Evolutionary conservation across 2,113 vertebrate species (phyloP).

Genomic region (Heliornis fulica): DNA sequence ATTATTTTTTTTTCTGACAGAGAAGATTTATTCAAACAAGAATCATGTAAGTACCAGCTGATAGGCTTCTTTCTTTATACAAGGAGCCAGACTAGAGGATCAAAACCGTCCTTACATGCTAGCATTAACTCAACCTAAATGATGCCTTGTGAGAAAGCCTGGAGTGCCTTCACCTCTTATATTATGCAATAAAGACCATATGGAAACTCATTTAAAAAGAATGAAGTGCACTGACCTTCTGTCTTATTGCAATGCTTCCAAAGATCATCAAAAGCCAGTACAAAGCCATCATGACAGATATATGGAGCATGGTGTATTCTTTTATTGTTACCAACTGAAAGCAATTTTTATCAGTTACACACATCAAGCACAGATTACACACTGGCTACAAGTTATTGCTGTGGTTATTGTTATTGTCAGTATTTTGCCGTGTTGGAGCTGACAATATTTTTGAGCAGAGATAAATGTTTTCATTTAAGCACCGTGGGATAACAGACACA

Average conservation of each 20-base stretch:
- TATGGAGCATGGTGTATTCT: slow-evolving; percentile 11
- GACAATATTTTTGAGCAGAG: slow-evolving; percentile 20
- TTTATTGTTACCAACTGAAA: slow-evolving; percentile 34
- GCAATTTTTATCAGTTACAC: slow-evolving; percentile 47
- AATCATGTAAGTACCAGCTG: background rate
- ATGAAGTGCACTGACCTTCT: slow-evolving; percentile 32
- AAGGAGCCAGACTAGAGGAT: background rate
- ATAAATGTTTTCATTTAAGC: slow-evolving; percentile 6
- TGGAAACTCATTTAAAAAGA: slow-evolving; percentile 47
- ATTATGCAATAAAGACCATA: slow-evolving; percentile 24
- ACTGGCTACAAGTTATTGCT: background rate
- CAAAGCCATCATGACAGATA: slow-evolving; percentile 5
- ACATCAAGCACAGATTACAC: background rate
- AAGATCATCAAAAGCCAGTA: slow-evolving; percentile 1
- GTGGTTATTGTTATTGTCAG: background rate
- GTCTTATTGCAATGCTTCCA: slow-evolving; percentile 12
- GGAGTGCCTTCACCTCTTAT: background rate
- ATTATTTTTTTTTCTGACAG: background rate
- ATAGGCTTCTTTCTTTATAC: background rate
- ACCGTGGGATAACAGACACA: background rate
- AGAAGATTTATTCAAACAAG: slow-evolving; percentile 38
- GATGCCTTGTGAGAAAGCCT: background rate
- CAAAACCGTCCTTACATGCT: background rate
- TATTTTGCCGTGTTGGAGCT: background rate
- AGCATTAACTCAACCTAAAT: background rate